Base-by-base conservation (phyloP, 2,797 vertebrate species). In the Lepus townsendii region DNA sequence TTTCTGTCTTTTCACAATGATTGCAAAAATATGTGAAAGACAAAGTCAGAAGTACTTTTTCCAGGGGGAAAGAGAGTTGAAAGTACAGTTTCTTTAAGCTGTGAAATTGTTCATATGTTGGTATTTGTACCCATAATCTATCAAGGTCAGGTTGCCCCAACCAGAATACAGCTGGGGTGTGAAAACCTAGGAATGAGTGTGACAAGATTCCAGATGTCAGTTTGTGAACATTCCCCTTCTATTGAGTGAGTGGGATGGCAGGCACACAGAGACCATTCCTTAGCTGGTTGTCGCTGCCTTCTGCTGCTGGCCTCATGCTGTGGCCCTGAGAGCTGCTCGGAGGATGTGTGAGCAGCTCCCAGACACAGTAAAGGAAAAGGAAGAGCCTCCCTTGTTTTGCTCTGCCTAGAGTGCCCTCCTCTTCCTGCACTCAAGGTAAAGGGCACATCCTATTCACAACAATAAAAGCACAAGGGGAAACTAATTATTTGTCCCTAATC, bases 401-500 rank as follows among this genome's bases (percentile, higher is more conserved):
- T 26, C 75, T 47, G 47, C 72, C 30, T 62, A 3, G 4, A 14
- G 17, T 7, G 12, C 32, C 71, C 17, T 84, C 12, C 54, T 71
- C 35, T 90, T 57, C 76, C 47, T 86, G 68, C 60, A 52, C 20
- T 65, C 13, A 32, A 38, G 17, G 19, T 19, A 7, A 60, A 42
- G 30, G n/a, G 47, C 10, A 10, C n/a, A 83, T 83, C 72, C 47
- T n/a, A 68, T 35, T 87, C 35, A 11, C 71, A 30, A 17, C 69
- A 73, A n/a, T 82, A 8, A 87, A 71, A 73, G 57, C 76, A 62
- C 26, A 77, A 30, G 47, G 47, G 6, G 35, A 5, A 72, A 38
- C 83, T 65, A 69, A 80, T 73, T 57, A 85, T 80, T 88, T 89
- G 62, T 82, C 47, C n/a, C 69, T 86, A 82, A 65, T 76, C 52